These are phyloP conservation scores for Xiphophorus maculatus DNA, from an alignment of 2,113 vertebrate genomes.

Conservation along the genomic window DNA sequence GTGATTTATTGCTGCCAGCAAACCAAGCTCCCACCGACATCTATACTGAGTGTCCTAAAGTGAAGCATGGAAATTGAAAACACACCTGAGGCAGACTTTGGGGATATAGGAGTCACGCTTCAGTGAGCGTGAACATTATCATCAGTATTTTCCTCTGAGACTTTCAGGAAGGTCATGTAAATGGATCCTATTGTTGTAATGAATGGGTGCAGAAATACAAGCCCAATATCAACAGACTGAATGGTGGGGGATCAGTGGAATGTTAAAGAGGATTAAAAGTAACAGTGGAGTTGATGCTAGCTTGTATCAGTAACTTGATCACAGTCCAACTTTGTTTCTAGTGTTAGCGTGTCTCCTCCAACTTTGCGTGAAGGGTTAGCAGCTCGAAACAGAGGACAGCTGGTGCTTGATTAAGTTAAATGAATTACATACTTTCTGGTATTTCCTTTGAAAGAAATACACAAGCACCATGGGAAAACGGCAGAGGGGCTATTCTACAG, in stretches of 20 bases:
- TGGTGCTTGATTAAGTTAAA: conserved; percentile 3
- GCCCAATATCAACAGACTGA: conserved; percentile 39
- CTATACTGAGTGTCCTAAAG: conserved; percentile 20
- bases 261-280: conserved; percentile 56
- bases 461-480: background rate
- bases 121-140: conserved; percentile 23
- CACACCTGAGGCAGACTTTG: conserved; percentile 43
- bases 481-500: background rate
- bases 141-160: conserved; percentile 30
- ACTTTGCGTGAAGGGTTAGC: conserved; percentile 23
- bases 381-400: background rate
- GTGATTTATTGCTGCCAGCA: conserved; percentile 41
- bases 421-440: background rate
- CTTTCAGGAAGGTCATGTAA: conserved; percentile 45
- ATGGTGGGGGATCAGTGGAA: conserved; percentile 33
- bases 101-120: conserved; percentile 37
- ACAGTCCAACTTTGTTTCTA: conserved; percentile 14
- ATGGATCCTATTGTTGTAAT: conserved; percentile 54
- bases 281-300: conserved; percentile 34
- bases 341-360: conserved; percentile 15
- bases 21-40: conserved; percentile 23
- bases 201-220: conserved; percentile 47
- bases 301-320: conserved; percentile 52
- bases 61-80: conserved; percentile 36
- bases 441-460: conserved; percentile 23